Percentiles rank a stretch among this genome's conserved stretches.
Conservation (phyloP, 2,888 invertebrate species). For the Phyto melanocephala region DNA sequence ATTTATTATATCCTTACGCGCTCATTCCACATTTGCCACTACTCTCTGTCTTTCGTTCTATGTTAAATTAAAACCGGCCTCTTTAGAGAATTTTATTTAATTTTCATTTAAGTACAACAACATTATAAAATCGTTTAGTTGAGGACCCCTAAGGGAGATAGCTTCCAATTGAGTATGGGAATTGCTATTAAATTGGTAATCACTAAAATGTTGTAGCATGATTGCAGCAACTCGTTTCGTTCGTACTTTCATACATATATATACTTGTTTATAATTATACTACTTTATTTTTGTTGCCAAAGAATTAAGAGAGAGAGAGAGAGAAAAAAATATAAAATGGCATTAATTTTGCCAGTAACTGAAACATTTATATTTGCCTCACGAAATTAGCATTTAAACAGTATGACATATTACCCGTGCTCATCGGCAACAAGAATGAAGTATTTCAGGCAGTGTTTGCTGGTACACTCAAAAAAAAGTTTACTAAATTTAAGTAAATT, state of each 20-base stretch:
- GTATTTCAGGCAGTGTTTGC: background rate
- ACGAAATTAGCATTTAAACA: constrained; percentile 59
- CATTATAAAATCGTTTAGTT: background rate
- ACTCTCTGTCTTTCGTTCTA: background rate
- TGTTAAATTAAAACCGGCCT: constrained; percentile 2
- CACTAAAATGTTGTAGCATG: constrained; percentile 15
- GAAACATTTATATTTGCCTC: constrained; percentile 58
- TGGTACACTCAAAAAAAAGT: too few species aligned
- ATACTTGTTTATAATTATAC: background rate
- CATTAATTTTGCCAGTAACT: constrained; percentile 31
- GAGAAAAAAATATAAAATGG: background rate
- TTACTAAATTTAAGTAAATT: too few species aligned
- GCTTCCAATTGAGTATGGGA: background rate
- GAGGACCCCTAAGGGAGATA: background rate
- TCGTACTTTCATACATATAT: background rate
- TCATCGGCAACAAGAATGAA: background rate
- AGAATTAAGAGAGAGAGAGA: too few species aligned
- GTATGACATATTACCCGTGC: constrained; percentile 43
- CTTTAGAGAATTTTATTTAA: constrained; percentile 51
- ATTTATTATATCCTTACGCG: constrained; percentile 42
- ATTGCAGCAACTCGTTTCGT: background rate
- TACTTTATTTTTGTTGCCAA: background rate
- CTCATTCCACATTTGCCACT: background rate
- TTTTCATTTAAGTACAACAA: constrained; percentile 12
- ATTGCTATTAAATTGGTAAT: constrained; percentile 26